A percentile compares a stretch with the other conserved stretches of the same genome.
Conservation (phyloP, 2,888 invertebrate genomes). For the Lasioglossum calceatum region DNA sequence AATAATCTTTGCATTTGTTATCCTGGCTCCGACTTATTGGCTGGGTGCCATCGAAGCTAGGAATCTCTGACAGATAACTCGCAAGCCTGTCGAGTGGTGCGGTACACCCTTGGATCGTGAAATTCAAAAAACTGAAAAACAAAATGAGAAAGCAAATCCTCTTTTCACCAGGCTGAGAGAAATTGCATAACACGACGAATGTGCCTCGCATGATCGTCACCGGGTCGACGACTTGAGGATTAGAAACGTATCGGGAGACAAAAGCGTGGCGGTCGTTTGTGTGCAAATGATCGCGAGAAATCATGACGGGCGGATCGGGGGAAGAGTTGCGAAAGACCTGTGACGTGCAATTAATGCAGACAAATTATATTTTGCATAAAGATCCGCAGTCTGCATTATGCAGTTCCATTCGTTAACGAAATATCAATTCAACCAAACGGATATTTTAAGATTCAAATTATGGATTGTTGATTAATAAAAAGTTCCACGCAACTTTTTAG, state of each 20-base stretch:
- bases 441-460: background rate
- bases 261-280: constrained; percentile 44
- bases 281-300: constrained; percentile 59
- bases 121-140: background rate
- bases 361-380: background rate
- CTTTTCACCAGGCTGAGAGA: background rate
- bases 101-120: background rate
- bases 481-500: too few species aligned
- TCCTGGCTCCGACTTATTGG: background rate
- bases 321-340: constrained; percentile 11
- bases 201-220: background rate
- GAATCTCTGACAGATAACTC: background rate
- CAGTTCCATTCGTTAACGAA: background rate
- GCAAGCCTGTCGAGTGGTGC: background rate
- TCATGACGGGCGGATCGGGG: constrained; percentile 22
- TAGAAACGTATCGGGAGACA: constrained; percentile 51
- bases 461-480: background rate
- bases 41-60: constrained; percentile 35
- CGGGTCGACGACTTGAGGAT: constrained; percentile 22
- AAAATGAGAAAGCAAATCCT: too few species aligned
- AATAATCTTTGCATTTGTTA: constrained; percentile 53
- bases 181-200: background rate
- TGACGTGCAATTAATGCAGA: background rate
- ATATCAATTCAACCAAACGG: background rate
- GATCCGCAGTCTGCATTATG: background rate